These are phyloP conservation scores for fruit fly (Drosophila melanogaster) DNA, from an alignment of 1,140 invertebrate genomes.

Conservation along the genomic window DNA sequence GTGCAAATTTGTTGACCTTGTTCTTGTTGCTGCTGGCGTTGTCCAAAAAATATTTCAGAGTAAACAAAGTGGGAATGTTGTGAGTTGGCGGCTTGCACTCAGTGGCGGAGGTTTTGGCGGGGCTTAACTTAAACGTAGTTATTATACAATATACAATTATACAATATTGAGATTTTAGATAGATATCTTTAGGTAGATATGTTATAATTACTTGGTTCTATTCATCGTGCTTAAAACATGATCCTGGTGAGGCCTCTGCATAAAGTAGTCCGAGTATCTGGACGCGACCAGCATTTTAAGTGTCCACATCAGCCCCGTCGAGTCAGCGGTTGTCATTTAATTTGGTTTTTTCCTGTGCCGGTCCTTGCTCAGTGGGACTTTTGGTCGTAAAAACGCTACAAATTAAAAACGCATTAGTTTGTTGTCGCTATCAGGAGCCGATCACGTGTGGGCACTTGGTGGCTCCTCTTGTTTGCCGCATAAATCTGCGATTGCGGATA, in stretches of 20 bases:
- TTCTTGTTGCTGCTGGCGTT: slow-evolving; percentile 51
- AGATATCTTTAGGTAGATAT: too few relatives aligned
- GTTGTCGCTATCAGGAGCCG: slow-evolving; percentile 48
- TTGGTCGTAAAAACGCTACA: slow-evolving; percentile 59
- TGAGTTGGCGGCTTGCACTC: neutral
- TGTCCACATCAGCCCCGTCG: slow-evolving; percentile 44
- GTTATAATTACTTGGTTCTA: too few relatives aligned
- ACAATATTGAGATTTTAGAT: neutral
- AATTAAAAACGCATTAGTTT: slow-evolving; percentile 74
- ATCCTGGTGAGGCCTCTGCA: neutral
- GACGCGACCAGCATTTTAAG: slow-evolving; percentile 52
- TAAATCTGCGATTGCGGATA: slow-evolving; percentile 44
- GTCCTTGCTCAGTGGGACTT: slow-evolving; percentile 7
- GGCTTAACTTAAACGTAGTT: too few relatives aligned
- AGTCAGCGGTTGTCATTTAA: slow-evolving; percentile 61
- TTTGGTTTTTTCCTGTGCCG: slow-evolving; percentile 13
- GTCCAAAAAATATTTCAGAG: slow-evolving; percentile 57
- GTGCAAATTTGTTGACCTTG: slow-evolving; percentile 67
- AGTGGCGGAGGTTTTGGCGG: slow-evolving; percentile 3
- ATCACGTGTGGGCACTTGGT: slow-evolving; percentile 56
- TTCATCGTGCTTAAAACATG: too few relatives aligned
- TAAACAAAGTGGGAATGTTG: neutral
- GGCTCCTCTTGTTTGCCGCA: slow-evolving; percentile 24
- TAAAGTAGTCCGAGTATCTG: slow-evolving; percentile 10
- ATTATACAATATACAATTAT: neutral